Percentiles rank a stretch among this genome's conserved stretches.
phyloP scores from a whole-genome alignment of 2,797 vertebrate genomes.

The Parauchenoglanis ngamensis region DNA sequence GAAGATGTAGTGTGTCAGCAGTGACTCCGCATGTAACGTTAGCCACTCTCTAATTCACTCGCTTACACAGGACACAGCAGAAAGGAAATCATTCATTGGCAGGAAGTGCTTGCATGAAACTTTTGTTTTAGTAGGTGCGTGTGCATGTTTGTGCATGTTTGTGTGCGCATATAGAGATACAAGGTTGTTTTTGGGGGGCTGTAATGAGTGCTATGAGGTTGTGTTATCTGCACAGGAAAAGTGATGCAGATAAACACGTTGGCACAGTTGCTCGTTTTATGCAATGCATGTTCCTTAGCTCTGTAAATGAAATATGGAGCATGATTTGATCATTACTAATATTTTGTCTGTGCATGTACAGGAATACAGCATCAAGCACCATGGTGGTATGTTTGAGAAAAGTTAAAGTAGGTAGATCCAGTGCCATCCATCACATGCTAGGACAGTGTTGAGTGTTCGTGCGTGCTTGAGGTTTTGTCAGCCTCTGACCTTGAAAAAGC shows the following conservation, averaged over 20 bases:
- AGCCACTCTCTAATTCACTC: conserved; percentile 11
- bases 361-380: not conserved
- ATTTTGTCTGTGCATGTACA: not conserved
- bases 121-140: not conserved
- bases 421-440: not conserved
- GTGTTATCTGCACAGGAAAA: not conserved
- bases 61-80: conserved; percentile 17
- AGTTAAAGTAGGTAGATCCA: not conserved
- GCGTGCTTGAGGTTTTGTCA: not conserved
- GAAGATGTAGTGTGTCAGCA: conserved; percentile 19
- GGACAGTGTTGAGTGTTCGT: not conserved
- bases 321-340: not conserved
- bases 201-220: not conserved
- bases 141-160: not conserved
- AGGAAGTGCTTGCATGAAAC: conserved; percentile 28
- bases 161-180: not conserved
- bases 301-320: not conserved
- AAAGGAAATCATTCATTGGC: conserved; percentile 28
- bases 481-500: not conserved
- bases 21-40: conserved; percentile 32
- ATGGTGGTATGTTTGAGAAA: not conserved
- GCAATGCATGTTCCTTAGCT: not conserved
- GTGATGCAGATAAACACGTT: not conserved
- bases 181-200: not conserved
- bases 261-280: not conserved